These are phyloP conservation scores for Drosophila subobscura DNA, from an alignment of 1,140 invertebrate genomes.

Conservation along the genomic window DNA sequence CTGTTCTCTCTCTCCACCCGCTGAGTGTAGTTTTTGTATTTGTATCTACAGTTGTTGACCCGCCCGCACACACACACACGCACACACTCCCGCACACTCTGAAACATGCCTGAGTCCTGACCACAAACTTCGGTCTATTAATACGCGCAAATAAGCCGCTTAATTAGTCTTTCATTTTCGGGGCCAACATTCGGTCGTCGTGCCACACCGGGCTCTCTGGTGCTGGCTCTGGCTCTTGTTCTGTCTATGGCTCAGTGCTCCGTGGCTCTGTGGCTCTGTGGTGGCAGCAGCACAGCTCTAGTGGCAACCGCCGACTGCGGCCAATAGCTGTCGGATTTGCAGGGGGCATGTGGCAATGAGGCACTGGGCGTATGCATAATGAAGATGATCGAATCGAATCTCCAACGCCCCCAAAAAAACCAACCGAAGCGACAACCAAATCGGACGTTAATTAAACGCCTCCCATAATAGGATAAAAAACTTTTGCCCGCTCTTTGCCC, in stretches of 20 bases:
- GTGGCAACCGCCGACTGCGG: constrained; percentile 50
- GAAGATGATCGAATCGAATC: constrained; percentile 64
- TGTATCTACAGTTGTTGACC: constrained; percentile 29
- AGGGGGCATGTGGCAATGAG: constrained; percentile 13
- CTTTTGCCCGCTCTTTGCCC: constrained; percentile 2
- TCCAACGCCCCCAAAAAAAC: constrained; percentile 4
- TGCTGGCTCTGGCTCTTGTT: neutral
- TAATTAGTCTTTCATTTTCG: constrained; percentile 79
- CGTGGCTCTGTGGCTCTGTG: constrained; percentile 6
- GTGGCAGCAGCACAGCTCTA: too few relatives aligned
- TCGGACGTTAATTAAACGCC: constrained; percentile 74
- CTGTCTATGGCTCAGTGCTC: neutral
- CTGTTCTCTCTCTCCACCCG: neutral
- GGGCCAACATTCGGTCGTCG: constrained; percentile 17
- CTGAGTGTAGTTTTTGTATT: too few relatives aligned
- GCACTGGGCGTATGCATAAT: constrained; percentile 68
- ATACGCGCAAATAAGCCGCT: constrained; percentile 79
- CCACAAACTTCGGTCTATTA: constrained; percentile 76
- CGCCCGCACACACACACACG: constrained; percentile 12
- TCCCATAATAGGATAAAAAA: constrained; percentile 73
- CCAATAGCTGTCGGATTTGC: constrained; percentile 74
- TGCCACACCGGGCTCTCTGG: neutral
- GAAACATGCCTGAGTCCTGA: constrained; percentile 30
- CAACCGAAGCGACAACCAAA: constrained; percentile 39
- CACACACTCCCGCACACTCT: constrained; percentile 3